Percentiles rank a stretch among this genome's conserved stretches.
phyloP scores from a whole-genome alignment of 2,113 vertebrate genomes.

The Gallinago jamesoni region DNA sequence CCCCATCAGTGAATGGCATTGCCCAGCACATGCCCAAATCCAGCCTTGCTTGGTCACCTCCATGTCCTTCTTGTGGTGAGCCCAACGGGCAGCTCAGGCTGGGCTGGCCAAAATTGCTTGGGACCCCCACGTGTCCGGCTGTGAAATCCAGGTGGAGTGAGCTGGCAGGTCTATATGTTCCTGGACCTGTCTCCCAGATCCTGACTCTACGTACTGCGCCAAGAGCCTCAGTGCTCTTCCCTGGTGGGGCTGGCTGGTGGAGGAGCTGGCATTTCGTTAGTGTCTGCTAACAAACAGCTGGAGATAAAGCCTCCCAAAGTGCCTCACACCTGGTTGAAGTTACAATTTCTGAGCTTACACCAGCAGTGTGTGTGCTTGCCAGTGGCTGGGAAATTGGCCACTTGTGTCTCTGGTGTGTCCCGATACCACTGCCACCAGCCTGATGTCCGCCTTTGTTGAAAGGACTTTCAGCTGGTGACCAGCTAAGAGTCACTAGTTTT shows the following conservation, averaged over 20 bases:
- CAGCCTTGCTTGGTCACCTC: neutral
- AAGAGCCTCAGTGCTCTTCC: neutral
- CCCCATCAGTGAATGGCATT: neutral
- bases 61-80: accelerated
- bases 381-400: accelerated
- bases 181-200: accelerated
- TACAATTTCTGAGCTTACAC: neutral
- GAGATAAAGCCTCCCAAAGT: neutral
- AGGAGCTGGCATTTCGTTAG: neutral
- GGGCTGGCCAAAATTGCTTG: neutral
- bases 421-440: neutral
- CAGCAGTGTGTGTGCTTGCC: neutral
- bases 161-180: accelerated
- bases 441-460: neutral
- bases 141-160: neutral
- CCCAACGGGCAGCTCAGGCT: neutral
- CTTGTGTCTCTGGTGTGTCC: neutral
- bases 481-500: accelerated
- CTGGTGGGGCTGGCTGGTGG: too few relatives aligned
- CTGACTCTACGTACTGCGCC: accelerated
- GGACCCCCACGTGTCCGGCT: accelerated
- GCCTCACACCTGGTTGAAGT: neutral
- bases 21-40: neutral
- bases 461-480: neutral
- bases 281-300: neutral